phyloP scores from a whole-genome alignment of 2,797 vertebrate genomes.

The Enteromius radiatus region DNA sequence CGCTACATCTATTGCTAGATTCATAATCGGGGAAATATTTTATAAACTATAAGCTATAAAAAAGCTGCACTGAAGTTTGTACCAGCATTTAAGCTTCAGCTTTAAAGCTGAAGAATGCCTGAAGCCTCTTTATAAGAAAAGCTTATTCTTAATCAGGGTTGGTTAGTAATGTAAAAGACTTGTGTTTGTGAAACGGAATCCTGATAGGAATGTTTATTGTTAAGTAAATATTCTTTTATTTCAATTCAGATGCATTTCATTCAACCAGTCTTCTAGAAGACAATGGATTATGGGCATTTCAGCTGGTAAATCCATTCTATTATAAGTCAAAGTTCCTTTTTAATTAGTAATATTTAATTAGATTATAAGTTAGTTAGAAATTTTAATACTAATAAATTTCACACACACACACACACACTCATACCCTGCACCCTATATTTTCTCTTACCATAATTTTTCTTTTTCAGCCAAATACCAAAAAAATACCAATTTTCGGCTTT shows the following conservation, averaged over 20 bases:
- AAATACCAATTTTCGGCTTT: background rate
- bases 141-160: conserved; percentile 6
- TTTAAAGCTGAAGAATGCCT: conserved; percentile 24
- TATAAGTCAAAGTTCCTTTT: no score
- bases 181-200: conserved; percentile 21
- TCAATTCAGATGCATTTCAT: conserved; percentile 8
- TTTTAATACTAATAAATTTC: no score
- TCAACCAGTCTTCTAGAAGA: no score
- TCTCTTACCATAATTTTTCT: no score
- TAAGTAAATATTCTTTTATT: conserved; percentile 28
- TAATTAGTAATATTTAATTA: no score
- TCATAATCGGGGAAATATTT: conserved; percentile 1
- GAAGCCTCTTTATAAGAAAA: conserved; percentile 40
- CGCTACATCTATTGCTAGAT: background rate
- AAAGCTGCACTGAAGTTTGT: conserved; percentile 28
- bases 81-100: conserved; percentile 17
- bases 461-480: background rate
- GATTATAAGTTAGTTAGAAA: no score
- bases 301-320: no score
- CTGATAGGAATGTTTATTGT: conserved; percentile 36
- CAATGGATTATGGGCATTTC: no score
- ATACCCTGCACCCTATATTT: background rate
- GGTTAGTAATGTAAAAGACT: conserved; percentile 5
- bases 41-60: background rate
- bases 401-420: background rate